Conservation (phyloP, 1,140 invertebrate genomes). For the roundworm (Caenorhabditis elegans) region DNA sequence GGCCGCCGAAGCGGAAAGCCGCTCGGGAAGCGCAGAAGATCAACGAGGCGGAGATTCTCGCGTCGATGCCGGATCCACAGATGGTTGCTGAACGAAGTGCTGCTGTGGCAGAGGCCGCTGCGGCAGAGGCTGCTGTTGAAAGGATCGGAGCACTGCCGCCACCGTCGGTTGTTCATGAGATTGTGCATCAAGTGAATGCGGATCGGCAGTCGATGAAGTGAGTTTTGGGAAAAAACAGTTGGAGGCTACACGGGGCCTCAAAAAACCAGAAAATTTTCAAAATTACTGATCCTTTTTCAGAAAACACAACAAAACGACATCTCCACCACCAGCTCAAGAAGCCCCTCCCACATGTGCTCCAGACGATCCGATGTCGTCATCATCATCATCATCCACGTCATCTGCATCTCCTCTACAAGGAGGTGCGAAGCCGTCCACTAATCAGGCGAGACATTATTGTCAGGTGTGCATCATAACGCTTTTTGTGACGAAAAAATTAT, state of each 20-base stretch:
- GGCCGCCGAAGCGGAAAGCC: neutral
- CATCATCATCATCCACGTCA: neutral
- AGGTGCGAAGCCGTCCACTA: neutral
- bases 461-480: neutral
- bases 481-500: neutral
- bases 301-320: neutral
- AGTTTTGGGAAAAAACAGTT: too few relatives aligned
- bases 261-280: neutral
- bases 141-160: neutral
- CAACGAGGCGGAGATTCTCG: too few relatives aligned
- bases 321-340: neutral
- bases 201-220: neutral
- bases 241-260: too few relatives aligned
- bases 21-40: too few relatives aligned
- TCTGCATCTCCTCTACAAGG: neutral
- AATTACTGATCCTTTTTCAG: neutral
- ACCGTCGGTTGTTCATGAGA: neutral
- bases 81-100: too few relatives aligned
- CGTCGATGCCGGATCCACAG: too few relatives aligned
- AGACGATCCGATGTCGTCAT: neutral
- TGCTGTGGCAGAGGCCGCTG: neutral
- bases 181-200: neutral
- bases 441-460: slow-evolving; percentile 17
- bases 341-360: too few relatives aligned
- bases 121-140: neutral